phyloP scores from a whole-genome alignment of 1,140 invertebrate genomes.

The Maniola jurtina region DNA sequence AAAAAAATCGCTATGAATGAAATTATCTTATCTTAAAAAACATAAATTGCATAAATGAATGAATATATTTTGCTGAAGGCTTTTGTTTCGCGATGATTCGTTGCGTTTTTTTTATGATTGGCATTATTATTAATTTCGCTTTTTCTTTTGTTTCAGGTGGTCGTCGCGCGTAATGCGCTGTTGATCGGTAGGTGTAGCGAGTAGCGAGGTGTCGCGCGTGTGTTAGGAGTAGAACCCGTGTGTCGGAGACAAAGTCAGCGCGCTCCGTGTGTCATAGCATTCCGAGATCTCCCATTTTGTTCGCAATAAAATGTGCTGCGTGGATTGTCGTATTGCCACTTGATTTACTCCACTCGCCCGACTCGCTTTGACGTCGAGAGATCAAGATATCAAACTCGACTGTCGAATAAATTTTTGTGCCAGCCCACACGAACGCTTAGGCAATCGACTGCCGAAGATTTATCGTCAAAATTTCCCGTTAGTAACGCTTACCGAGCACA shows the following conservation, averaged over 20 bases:
- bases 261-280: slow-evolving; percentile 38
- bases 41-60: neutral
- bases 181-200: slow-evolving; percentile 56
- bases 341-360: slow-evolving; percentile 43
- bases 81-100: slow-evolving; percentile 15
- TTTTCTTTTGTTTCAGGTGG: slow-evolving; percentile 80
- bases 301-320: slow-evolving; percentile 32
- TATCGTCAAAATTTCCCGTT: slow-evolving; percentile 78
- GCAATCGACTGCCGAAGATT: slow-evolving; percentile 76
- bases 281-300: slow-evolving; percentile 37
- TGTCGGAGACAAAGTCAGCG: slow-evolving; percentile 41
- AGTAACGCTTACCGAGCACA: slow-evolving; percentile 75
- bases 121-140: slow-evolving; percentile 79
- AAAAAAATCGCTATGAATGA: neutral
- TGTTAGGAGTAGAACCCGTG: neutral
- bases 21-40: neutral
- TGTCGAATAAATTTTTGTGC: slow-evolving; percentile 73
- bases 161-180: slow-evolving; percentile 59
- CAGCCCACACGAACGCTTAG: slow-evolving; percentile 74
- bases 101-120: slow-evolving; percentile 53
- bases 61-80: slow-evolving; percentile 8
- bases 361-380: slow-evolving; percentile 54
- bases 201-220: neutral
- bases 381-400: slow-evolving; percentile 73
- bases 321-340: slow-evolving; percentile 45